Percentiles rank a stretch among this genome's conserved stretches.
Evolutionary conservation across 23 tunicate genomes (phyloP).

Genomic region (Clavelina lepadiformis): DNA sequence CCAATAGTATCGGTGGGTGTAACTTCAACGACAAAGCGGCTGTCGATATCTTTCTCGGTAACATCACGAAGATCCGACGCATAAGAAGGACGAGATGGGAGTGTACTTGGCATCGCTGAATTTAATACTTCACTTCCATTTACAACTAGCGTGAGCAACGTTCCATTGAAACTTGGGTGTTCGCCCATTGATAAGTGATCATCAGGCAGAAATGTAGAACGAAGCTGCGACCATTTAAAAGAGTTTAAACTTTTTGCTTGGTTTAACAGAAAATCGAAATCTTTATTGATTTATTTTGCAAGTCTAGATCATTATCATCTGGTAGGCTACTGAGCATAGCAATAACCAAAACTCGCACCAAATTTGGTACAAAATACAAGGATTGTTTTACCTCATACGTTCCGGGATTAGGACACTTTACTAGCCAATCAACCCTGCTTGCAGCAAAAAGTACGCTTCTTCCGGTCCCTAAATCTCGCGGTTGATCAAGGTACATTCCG

Average conservation of each 20-base stretch:
- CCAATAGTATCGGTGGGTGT: conserved; percentile 42
- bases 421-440: conserved; percentile 64
- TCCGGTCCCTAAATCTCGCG: conserved; percentile 21
- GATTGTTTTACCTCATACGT: conserved; percentile 41
- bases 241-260: no score
- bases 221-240: no score
- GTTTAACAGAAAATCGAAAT: no score
- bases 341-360: no score
- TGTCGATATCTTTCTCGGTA: conserved; percentile 20
- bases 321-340: no score
- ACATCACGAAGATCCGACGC: conserved; percentile 33
- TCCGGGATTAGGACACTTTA: conserved; percentile 33
- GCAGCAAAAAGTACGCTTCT: conserved; percentile 36
- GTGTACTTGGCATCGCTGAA: conserved; percentile 20
- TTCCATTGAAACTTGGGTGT: conserved; percentile 30
- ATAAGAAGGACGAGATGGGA: conserved; percentile 22
- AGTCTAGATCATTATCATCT: no score
- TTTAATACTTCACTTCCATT: neutral
- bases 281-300: no score
- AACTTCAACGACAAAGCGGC: conserved; percentile 48
- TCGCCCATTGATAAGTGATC: conserved; percentile 39
- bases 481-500: conserved; percentile 53
- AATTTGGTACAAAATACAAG: no score
- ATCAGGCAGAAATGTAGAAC: conserved; percentile 12
- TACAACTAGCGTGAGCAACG: conserved; percentile 25